These are phyloP conservation scores for Thysanoteuthis rhombus DNA, from an alignment of 2,888 invertebrate genomes.

Conservation along the genomic window DNA sequence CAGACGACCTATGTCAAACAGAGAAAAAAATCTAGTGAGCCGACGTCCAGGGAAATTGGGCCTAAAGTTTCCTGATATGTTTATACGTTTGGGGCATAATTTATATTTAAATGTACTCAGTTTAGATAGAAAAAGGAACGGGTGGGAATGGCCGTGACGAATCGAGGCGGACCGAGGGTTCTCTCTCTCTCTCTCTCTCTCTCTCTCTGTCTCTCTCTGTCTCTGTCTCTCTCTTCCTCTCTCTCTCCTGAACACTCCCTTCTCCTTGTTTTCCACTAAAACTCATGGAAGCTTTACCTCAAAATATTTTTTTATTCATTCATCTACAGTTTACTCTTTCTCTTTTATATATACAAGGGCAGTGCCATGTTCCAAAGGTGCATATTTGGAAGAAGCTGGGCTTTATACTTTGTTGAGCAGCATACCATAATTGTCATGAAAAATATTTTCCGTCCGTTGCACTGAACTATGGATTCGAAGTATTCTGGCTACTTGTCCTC, in stretches of 20 bases:
- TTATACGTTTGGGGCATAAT: not conserved
- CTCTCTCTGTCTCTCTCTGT: not conserved
- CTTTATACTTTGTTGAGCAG: no score
- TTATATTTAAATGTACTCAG: not conserved
- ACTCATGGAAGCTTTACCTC: no score
- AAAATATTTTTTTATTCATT: not conserved
- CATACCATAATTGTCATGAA: no score
- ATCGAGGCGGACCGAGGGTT: not conserved
- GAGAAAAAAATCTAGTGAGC: not conserved
- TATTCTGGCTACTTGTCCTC: no score
- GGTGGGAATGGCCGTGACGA: not conserved
- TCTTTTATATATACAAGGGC: not conserved
- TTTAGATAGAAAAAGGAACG: not conserved
- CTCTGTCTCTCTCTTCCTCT: not conserved
- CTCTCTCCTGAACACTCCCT: not conserved
- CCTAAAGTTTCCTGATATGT: not conserved
- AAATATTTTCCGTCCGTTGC: no score
- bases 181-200: not conserved
- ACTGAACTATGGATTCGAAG: no score
- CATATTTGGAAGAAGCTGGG: no score
- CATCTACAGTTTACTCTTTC: not conserved
- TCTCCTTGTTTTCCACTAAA: not conserved
- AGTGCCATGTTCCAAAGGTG: no score
- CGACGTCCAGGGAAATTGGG: not conserved
- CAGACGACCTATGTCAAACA: constrained; percentile 12